Conservation (phyloP, 2,888 invertebrate species). For the Folsomia candida region DNA sequence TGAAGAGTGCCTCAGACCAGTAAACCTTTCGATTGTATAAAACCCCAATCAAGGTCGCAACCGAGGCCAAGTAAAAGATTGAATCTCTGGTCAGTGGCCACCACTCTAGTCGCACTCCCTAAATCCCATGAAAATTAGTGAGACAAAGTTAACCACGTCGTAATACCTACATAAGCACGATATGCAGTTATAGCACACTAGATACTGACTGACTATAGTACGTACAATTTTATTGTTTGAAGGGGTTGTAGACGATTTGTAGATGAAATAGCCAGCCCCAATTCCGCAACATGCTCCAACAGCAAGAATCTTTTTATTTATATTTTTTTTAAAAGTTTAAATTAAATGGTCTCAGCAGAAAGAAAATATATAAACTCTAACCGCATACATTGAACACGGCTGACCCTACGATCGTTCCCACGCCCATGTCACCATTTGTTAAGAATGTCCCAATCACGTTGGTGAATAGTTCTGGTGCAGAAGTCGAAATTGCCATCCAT, state of each 20-base stretch:
- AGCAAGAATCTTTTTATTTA: conserved; percentile 53
- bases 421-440: conserved; percentile 71
- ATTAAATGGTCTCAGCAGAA: too few species aligned
- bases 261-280: too few species aligned
- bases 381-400: too few species aligned
- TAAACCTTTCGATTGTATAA: conserved; percentile 75
- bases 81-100: conserved; percentile 80
- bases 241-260: too few species aligned
- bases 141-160: too few species aligned
- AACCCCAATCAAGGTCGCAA: conserved; percentile 67
- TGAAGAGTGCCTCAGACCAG: conserved; percentile 74
- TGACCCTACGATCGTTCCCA: conserved; percentile 53
- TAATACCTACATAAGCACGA: too few species aligned
- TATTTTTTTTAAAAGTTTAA: too few species aligned
- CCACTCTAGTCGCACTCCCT: conserved; percentile 75
- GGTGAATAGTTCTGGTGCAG: conserved; percentile 68
- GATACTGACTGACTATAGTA: too few species aligned
- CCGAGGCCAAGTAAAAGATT: conserved; percentile 70
- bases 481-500: conserved; percentile 55
- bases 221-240: too few species aligned
- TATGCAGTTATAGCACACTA: too few species aligned
- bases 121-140: conserved; percentile 50
- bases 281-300: conserved; percentile 52
- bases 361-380: too few species aligned
- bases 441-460: conserved; percentile 73